Base-by-base conservation (phyloP, 1,140 invertebrate species). In the Aricia agestis region DNA sequence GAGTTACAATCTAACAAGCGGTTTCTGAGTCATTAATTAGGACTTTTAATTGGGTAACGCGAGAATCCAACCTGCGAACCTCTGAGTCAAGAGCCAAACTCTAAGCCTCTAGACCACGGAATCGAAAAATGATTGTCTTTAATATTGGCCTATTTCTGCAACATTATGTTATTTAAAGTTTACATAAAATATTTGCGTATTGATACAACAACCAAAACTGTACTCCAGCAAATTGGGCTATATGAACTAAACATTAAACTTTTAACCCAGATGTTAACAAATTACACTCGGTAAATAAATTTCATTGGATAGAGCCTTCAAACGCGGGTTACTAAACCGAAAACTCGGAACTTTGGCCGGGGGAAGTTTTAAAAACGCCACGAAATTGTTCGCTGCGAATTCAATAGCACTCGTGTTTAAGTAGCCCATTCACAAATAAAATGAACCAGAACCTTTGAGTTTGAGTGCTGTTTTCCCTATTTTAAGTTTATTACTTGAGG, bases 341-440 rank as follows among this genome's bases (percentile, higher is more conserved):
- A 52, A 52, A 52, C 45, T 52, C 45, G 4, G 45, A 52, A 52
- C 45, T 52, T 52, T 13, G 45, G 45, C 45, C 45, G 45, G 45
- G 25, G 13, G 45, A 52, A 52, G 45, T 52, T 52, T 52, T 52
- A 52, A 52, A 52, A 52, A 52, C 13, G 45, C 45, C 45, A 52
- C 45, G 45, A 52, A 52, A 15, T 59, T 59, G 58, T 59, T 59
- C 15, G n/a, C 18, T 4, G 18, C n/a, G 58, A 59, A 59, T 59
- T 59, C 17, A 59, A 59, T 59, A 59, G 58, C 58, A 18, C 18
- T 59, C 17, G 17, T 59, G n/a, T 59, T 59, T 59, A 59, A 59
- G 58, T 59, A 59, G 58, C 58, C 58, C 15, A 19, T 19, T 59
- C 58, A 59, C 52, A 17, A 58, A 58, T 58, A 36, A 36, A 36